Conservation (phyloP, 2,797 vertebrate species). For the Chlorospingus flavigularis region DNA sequence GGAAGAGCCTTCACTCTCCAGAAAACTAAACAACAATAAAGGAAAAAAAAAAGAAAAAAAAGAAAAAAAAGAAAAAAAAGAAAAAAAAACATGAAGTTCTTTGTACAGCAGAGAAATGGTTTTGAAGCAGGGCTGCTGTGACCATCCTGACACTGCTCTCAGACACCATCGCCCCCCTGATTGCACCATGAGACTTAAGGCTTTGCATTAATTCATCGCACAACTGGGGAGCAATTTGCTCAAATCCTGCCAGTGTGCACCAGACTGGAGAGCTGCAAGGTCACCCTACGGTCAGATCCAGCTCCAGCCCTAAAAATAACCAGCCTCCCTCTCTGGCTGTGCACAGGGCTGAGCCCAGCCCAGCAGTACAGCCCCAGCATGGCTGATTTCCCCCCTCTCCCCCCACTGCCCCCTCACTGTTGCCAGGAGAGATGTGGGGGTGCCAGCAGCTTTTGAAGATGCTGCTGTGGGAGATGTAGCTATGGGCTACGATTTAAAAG, state of each 20-base stretch:
- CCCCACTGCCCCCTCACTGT: not conserved
- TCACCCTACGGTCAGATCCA: not conserved
- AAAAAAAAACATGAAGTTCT: accelerated
- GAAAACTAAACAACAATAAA: not conserved
- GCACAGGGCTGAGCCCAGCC: not conserved
- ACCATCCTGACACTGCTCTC: accelerated
- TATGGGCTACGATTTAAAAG: not conserved
- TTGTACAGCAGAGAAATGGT: not conserved
- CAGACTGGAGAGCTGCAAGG: slow-evolving; percentile 38
- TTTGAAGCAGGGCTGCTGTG: not conserved
- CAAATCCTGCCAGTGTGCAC: not conserved
- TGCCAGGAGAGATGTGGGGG: slow-evolving; percentile 38
- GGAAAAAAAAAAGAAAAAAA: accelerated
- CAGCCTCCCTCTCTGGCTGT: not conserved
- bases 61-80: not conserved
- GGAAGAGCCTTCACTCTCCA: not conserved
- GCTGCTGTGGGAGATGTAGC: not conserved
- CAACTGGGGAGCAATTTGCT: not conserved
- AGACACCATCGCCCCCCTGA: accelerated
- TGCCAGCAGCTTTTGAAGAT: not conserved
- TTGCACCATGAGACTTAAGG: accelerated
- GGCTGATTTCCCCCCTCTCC: not conserved
- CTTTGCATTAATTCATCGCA: not conserved
- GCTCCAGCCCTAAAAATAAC: slow-evolving; percentile 50
- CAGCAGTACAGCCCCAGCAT: not conserved